Base-by-base conservation (phyloP, 2,113 vertebrate genomes). In the Grus americana region DNA sequence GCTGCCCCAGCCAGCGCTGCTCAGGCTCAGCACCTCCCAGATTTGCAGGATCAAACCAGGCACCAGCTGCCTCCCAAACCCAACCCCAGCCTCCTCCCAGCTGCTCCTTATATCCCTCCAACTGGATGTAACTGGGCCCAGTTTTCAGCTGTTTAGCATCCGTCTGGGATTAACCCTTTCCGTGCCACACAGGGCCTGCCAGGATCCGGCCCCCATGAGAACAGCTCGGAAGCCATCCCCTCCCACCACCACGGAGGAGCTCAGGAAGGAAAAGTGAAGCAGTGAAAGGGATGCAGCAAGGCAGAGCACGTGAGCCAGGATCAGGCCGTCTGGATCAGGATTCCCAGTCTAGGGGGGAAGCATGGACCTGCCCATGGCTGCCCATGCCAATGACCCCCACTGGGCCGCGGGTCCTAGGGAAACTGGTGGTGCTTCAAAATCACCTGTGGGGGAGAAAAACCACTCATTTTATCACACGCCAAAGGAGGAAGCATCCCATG, bases 21-120 rank as follows among this genome's bases (percentile, higher is more conserved):
- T 92, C 78, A 54, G 52, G 88, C 91, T 90, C 93, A 92, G 80
- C 87, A 95, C 90, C 90, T 70, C 73, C 32, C 78, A 78, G 61
- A 80, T 92, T 61, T 93, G 18, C 55, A 82, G 91, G 74, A 92
- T 94, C 86, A 86, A 86, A 79, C 72, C 92, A 87, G 49, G 30
- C 91, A 92, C 52, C 95, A 95, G 95, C 95, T 96, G 94, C 87
- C 80, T 89, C 76, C 75, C 73, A 86, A 73, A 79, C 44, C n/a
- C 73, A 93, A 10, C 66, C 62, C 62, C 68, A 94, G 44, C 80
- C 72, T n/a, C 16, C 46, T 79, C 72, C 82, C 95, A 95, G 93
- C 95, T 97, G 95, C 81, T 95, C 73, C 44, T 49, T 40, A 32
- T 18, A 67, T 82, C 90, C 52, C 55, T 96, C 65, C 92, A 90